Evolutionary conservation across 2,797 vertebrate genomes (phyloP), one percentile per base, ranked within the genome.

Genomic region (Enteromius radiatus): DNA sequence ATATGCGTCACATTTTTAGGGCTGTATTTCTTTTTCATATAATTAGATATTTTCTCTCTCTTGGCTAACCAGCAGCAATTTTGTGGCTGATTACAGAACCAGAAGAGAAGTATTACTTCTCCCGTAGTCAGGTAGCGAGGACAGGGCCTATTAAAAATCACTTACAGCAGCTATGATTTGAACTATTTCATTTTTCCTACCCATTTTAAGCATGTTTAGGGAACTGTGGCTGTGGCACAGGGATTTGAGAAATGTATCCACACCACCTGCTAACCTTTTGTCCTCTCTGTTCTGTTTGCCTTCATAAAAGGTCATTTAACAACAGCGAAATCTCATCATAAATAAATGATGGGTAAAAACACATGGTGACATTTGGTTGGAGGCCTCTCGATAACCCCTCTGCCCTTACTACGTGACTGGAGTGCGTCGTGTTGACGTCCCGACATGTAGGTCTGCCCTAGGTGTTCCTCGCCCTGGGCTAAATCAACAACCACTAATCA

Each of bases 231-330:
- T 21, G 14, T 9, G 14, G 26, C 23, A 49, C 43, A 49, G 28
- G 41, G 8, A 36, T 65, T 47, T 64, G 56, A 74, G 43, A 70
- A 78, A 41, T 31, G 26, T 41, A 31, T 63, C 67, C 36, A 78
- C 41, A n/a, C 19, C 41, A 56, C 41, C 71, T 21, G 3, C 17
- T 36, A 47, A 49, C 31, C 31, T 78, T 74, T 47, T 26, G 70
- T 65, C 59, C 70, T 67, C 80, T 82, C 63, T 10, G 61, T 82
- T 76, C 71, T 45, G 14, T 43, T 28, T 10, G 15, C 36, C 45
- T 31, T 68, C 2, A 0, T 76, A 59, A 82, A 82, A 76, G 71
- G 80, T 76, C 63, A 82, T 56, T 76, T 65, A 49, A 54, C 38
- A 31, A 76, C 45, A 52, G 5, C n/a, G 28, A 71, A 38, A 82